Conservation (phyloP, 1,140 invertebrate genomes). For the Oedothorax gibbosus region DNA sequence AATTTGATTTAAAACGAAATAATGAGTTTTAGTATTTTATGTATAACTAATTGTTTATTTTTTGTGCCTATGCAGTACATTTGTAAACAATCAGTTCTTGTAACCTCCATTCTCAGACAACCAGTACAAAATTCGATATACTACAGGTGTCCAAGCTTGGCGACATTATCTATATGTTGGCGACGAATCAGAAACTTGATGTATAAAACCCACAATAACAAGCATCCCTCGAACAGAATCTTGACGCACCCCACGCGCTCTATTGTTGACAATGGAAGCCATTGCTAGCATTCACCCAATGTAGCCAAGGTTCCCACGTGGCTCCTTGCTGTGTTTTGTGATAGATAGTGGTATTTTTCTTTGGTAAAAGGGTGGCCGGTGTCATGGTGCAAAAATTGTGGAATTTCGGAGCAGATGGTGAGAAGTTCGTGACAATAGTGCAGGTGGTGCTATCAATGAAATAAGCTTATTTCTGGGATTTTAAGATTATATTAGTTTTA, state of each 20-base stretch:
- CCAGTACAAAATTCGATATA: too few relatives aligned
- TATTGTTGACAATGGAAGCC: neutral
- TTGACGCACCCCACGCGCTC: slow-evolving; percentile 8
- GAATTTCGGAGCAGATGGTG: slow-evolving; percentile 13
- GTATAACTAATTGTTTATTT: too few relatives aligned
- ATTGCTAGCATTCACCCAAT: neutral
- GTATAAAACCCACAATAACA: neutral
- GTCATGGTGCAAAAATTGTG: neutral
- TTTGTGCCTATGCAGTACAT: too few relatives aligned
- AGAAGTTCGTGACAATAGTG: neutral
- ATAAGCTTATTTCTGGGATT: too few relatives aligned
- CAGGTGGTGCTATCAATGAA: too few relatives aligned
- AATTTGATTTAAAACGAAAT: too few relatives aligned
- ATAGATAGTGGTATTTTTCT: neutral
- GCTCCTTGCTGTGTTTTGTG: slow-evolving; percentile 14
- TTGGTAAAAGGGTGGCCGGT: neutral
- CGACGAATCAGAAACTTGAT: neutral
- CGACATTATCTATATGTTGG: too few relatives aligned
- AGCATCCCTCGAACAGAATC: slow-evolving; percentile 1
- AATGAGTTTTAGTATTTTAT: too few relatives aligned
- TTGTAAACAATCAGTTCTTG: too few relatives aligned
- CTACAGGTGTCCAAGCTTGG: too few relatives aligned
- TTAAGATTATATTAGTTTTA: too few relatives aligned
- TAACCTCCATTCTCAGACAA: too few relatives aligned
- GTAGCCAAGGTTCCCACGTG: neutral